Base-by-base conservation (phyloP, 2,888 invertebrate genomes). In the Exocentrus adspersus region DNA sequence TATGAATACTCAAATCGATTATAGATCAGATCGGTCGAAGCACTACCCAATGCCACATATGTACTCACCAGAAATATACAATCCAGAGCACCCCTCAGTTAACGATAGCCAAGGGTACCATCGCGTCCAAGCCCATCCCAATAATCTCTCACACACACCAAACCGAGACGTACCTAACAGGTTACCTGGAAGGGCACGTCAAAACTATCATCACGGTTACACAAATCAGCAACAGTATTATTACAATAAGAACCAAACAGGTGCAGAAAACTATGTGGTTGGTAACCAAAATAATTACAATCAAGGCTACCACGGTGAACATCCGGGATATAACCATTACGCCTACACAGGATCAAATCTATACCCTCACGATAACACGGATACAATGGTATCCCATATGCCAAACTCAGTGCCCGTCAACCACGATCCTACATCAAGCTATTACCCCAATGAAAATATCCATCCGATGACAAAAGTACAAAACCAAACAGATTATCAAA, bases 161-260 rank as follows among this genome's bases (percentile, higher is more conserved):
- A 46, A 17, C 9, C 62, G 77, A 62, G 77, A 77, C 58, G 65
- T 73, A 46, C 54, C 71, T 12, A 69, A 76, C 32, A 73, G 79
- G 65, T 70, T 74, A 19, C 50, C 75, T 2, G 70, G 75, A n/a
- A 75, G 81, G 61, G 75, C 75, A 19, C 75, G 83, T 58, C 82
- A 81, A 66, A 70, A 72, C 32, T 86, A 86, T 73, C 84, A 84
- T 30, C 74, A 83, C 2, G 78, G 82, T 5, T 84, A 85, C 64
- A 81, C 83, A 53, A 85, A 86, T 64, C 84, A 85, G 66, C 83
- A 85, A 60, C 80, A 82, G 62, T 85, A 85, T 60, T 85, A 85
- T 64, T 86, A 86, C 75, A 86, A 85, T 63, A 86, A 86, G 10
- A 84, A 85, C 61, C 81, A 85, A 24, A 87, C 87, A 52, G 66